phyloP scores from a whole-genome alignment of 2,888 invertebrate genomes.

The Drosophila macrospina region DNA sequence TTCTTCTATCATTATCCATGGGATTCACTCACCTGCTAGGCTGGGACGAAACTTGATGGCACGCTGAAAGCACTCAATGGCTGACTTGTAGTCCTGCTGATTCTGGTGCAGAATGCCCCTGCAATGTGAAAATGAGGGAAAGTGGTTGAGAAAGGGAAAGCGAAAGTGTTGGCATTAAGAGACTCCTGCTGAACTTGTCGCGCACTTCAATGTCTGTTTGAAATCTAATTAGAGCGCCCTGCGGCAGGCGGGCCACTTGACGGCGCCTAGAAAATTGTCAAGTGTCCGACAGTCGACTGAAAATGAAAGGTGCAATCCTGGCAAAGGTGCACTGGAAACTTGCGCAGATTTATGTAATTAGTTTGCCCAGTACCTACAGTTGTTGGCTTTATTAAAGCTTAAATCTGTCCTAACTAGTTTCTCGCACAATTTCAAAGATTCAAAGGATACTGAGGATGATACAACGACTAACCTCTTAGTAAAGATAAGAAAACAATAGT shows the following conservation, averaged over 20 bases:
- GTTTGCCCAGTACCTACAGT: slow-evolving; percentile 41
- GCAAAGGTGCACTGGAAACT: slow-evolving; percentile 9
- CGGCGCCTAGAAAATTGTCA: slow-evolving; percentile 51
- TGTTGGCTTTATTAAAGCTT: slow-evolving; percentile 19
- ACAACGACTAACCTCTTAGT: slow-evolving; percentile 12
- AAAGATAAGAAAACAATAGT: slow-evolving; percentile 11
- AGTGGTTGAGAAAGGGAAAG: slow-evolving; percentile 36
- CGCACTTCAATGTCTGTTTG: slow-evolving; percentile 43
- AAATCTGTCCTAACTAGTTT: slow-evolving; percentile 22
- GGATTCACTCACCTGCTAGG: slow-evolving; percentile 87
- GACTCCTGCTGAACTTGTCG: slow-evolving; percentile 64
- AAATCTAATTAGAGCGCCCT: slow-evolving; percentile 66
- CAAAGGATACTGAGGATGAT: slow-evolving; percentile 10
- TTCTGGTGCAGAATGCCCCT: slow-evolving; percentile 97
- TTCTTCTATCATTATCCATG: too few relatives aligned
- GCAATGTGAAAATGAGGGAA: slow-evolving; percentile 89
- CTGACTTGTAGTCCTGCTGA: slow-evolving; percentile 93
- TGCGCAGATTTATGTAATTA: slow-evolving; percentile 63
- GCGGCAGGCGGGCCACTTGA: slow-evolving; percentile 48
- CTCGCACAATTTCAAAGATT: not conserved
- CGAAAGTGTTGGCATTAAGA: slow-evolving; percentile 66
- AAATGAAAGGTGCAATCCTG: slow-evolving; percentile 28
- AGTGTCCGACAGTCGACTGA: slow-evolving; percentile 33
- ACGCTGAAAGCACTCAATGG: slow-evolving; percentile 95
- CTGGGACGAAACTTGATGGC: slow-evolving; percentile 95